phyloP scores from a whole-genome alignment of 1,140 invertebrate genomes.

The Vanessa tameamea region DNA sequence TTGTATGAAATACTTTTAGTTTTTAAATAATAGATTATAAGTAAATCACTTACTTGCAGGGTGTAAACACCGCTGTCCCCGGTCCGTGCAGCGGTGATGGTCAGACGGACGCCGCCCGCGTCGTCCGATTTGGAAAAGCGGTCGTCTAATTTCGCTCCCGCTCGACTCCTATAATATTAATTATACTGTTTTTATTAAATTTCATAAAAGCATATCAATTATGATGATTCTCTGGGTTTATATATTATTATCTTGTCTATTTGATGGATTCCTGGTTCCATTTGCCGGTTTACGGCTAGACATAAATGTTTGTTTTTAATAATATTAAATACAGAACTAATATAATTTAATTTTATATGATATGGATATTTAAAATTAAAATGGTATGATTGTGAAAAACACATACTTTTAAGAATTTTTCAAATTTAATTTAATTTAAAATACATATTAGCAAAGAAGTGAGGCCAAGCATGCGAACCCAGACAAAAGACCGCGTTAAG shows the following conservation, averaged over 20 bases:
- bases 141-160: conserved; percentile 67
- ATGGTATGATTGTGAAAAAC: not conserved
- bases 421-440: not conserved
- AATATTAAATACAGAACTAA: no score
- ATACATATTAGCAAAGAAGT: conserved; percentile 18
- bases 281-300: no score
- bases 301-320: no score
- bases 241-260: no score
- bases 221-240: no score
- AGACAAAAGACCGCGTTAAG: conserved; percentile 35
- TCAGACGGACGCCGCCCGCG: conserved; percentile 67
- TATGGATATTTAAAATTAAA: not conserved
- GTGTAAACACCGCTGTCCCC: conserved; percentile 76
- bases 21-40: no score
- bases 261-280: no score
- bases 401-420: not conserved
- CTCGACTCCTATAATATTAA: conserved; percentile 60
- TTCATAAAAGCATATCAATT: no score
- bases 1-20: no score
- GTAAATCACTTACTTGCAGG: conserved; percentile 54
- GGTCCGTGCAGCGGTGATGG: conserved; percentile 59
- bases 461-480: conserved; percentile 28
- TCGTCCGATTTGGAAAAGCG: conserved; percentile 63
- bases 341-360: no score
- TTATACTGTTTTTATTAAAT: not conserved